Evolutionary conservation across 2,797 vertebrate genomes (phyloP).

Genomic region (Notolabrus celidotus): DNA sequence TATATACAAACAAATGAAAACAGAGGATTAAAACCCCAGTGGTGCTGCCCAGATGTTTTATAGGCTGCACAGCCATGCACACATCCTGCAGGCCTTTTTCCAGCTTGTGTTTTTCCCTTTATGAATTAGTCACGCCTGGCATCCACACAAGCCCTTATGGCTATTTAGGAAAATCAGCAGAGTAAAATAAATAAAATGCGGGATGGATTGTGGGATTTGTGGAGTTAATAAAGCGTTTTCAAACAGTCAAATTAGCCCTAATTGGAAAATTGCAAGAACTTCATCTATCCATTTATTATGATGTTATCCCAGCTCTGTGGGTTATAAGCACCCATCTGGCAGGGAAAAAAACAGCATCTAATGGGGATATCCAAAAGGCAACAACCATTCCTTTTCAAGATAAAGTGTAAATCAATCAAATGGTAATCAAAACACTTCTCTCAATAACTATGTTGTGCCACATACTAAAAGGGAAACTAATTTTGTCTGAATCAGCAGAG

Average conservation of each 20-base stretch:
- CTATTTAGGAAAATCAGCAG: constrained; percentile 54
- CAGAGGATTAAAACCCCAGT: background rate
- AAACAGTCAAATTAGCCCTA: constrained; percentile 35
- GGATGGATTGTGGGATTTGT: constrained; percentile 43
- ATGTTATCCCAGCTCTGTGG: constrained; percentile 6
- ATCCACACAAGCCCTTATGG: constrained; percentile 32
- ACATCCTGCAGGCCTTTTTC: constrained; percentile 42
- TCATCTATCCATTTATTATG: constrained; percentile 33
- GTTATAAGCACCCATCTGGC: constrained; percentile 1
- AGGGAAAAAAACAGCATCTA: constrained; percentile 22
- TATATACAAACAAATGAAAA: constrained; percentile 15
- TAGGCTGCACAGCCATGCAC: constrained; percentile 23
- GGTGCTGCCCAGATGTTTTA: constrained; percentile 43
- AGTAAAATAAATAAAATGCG: constrained; percentile 13
- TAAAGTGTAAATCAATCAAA: constrained; percentile 20
- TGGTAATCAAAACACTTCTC: background rate
- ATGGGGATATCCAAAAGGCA: background rate
- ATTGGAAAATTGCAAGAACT: constrained; percentile 30
- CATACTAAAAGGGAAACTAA: background rate
- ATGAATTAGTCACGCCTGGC: constrained; percentile 66
- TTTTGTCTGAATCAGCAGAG: background rate
- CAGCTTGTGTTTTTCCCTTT: constrained; percentile 20
- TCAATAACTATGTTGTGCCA: background rate
- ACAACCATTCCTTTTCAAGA: background rate
- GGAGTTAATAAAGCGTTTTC: constrained; percentile 35